Conservation (phyloP, 2,797 vertebrate genomes). For the Mormyrops boulengeri region DNA sequence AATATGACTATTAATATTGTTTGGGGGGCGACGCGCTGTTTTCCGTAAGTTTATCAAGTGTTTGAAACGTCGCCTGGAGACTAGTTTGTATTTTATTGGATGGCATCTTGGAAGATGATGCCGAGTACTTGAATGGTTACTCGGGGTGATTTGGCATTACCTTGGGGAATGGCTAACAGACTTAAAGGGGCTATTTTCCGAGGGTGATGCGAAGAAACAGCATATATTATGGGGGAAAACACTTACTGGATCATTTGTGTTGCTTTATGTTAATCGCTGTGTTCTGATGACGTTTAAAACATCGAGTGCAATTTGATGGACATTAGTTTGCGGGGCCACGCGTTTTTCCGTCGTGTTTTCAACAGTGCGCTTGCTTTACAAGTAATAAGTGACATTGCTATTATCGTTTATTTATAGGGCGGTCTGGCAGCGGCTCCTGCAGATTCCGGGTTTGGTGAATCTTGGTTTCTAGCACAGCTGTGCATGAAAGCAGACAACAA, state of each 20-base stretch:
- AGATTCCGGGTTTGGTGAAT: constrained; percentile 73
- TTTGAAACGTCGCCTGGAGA: constrained; percentile 30
- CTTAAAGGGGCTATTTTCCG: constrained; percentile 28
- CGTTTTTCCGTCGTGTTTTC: not conserved
- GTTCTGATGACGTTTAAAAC: not conserved
- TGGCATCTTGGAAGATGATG: constrained; percentile 38
- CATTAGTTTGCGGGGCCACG: not conserved
- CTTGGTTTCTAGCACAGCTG: constrained; percentile 61
- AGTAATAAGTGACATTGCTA: constrained; percentile 44
- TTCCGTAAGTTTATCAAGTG: constrained; percentile 19
- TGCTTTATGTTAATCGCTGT: not conserved
- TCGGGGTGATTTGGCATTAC: constrained; percentile 44
- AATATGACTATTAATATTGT: not conserved
- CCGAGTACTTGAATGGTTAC: constrained; percentile 40
- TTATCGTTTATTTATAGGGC: constrained; percentile 78
- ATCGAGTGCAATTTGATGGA: not conserved
- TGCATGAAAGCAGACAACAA: constrained; percentile 64
- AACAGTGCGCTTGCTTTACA: not conserved
- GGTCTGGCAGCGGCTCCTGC: constrained; percentile 78
- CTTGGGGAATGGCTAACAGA: constrained; percentile 32
- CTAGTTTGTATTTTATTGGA: constrained; percentile 35
- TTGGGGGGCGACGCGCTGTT: not conserved
- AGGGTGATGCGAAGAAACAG: not conserved
- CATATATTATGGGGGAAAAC: constrained; percentile 56
- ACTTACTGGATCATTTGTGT: constrained; percentile 3